Conservation (phyloP, 2,113 vertebrate genomes). For the Bubo bubo region DNA sequence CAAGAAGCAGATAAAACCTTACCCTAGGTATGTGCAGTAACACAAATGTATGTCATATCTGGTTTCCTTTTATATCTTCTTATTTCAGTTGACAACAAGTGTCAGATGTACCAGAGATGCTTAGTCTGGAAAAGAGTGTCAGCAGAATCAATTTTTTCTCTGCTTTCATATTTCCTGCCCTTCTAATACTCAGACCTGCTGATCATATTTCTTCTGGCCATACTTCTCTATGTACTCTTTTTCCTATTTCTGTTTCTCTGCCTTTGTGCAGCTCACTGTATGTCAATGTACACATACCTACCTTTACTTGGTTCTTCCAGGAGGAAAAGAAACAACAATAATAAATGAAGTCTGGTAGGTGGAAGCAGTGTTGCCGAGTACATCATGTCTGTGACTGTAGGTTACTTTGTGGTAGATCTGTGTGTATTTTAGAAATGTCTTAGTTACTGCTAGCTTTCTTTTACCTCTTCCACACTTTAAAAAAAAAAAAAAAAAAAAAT, state of each 20-base stretch:
- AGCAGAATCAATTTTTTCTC: not conserved
- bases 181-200: not conserved
- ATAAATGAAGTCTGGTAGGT: not conserved
- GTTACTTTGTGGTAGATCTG: not conserved
- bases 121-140: not conserved
- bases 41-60: not conserved
- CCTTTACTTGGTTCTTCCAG: not conserved
- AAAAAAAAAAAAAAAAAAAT: not conserved
- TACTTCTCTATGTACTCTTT: not conserved
- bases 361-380: not conserved
- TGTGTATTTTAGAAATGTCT: not conserved
- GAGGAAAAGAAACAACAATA: not conserved
- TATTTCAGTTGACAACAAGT: slow-evolving; percentile 7
- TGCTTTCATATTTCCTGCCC: not conserved
- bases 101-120: not conserved
- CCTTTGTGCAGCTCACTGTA: not conserved
- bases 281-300: not conserved
- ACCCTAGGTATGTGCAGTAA: not conserved
- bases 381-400: not conserved
- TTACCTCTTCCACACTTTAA: not conserved
- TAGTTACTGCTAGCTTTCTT: not conserved
- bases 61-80: not conserved
- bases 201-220: not conserved
- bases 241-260: not conserved
- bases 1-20: slow-evolving; percentile 1